Evolutionary conservation across 1,140 invertebrate species (phyloP).

Genomic region (Magallana gigas): DNA sequence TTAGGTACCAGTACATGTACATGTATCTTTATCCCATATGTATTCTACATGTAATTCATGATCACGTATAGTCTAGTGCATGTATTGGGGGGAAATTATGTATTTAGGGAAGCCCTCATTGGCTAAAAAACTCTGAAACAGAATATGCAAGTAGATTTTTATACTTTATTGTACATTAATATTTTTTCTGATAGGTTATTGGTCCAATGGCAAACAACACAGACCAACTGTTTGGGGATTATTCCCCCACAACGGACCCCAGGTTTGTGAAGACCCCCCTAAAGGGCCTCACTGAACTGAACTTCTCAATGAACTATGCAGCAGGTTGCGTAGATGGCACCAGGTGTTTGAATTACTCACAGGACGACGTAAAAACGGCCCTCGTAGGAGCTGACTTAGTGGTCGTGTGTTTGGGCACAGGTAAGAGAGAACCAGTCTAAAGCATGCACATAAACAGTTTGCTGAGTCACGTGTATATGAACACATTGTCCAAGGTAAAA

Average conservation of each 20-base stretch:
- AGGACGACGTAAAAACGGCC: conserved; percentile 54
- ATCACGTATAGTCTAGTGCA: too few species aligned
- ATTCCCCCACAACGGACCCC: conserved; percentile 58
- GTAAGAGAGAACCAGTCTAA: conserved; percentile 50
- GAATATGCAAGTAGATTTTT: too few species aligned
- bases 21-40: too few species aligned
- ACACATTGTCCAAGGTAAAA: too few species aligned
- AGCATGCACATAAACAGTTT: too few species aligned
- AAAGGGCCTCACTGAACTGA: conserved; percentile 57
- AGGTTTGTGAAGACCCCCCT: conserved; percentile 63
- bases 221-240: conserved; percentile 67
- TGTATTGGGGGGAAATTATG: too few species aligned
- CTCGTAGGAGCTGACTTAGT: conserved; percentile 61
- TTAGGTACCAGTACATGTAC: too few species aligned
- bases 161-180: too few species aligned
- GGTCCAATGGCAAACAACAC: conserved; percentile 73
- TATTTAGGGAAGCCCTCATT: too few species aligned
- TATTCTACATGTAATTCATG: too few species aligned
- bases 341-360: conserved; percentile 64
- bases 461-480: too few species aligned
- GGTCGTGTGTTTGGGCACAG: conserved; percentile 74
- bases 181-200: conserved; percentile 60
- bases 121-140: too few species aligned
- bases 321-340: conserved; percentile 65
- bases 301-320: conserved; percentile 49